Evolutionary conservation across 2,888 invertebrate species (phyloP), one percentile per base, ranked within the genome.

Genomic region (Diploptera punctata): DNA sequence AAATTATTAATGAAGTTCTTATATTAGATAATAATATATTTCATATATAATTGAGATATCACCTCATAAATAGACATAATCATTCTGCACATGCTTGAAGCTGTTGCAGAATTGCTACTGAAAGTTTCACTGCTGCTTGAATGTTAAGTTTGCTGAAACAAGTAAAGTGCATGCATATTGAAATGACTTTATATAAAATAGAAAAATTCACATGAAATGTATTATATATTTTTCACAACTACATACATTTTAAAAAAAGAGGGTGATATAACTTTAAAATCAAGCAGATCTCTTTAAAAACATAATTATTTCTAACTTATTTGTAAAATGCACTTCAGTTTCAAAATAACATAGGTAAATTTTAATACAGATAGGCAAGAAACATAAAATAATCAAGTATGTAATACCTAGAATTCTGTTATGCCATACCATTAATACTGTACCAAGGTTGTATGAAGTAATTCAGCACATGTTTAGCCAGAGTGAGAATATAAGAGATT

Each of bases 171-270:
- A 57, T 57, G 61, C 61, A 38, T 61, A 2, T 61, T 33, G 38
- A 61, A 38, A 26, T 65, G 18, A 65, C 65, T 65, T 38, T 65
- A 44, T 47, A 65, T 16, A 18, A 24, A 16, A 65, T 65, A 65
- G 18, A 65, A 9, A 26, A 65, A 26, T 65, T n/a, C 24, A 65
- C 65, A 65, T 47, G 44, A 65, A 65, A 65, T 65, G 29, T 65
- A 65, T 24, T 9, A 65, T 65, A 65, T 65, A 65, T 65, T 65
- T 62, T 65, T 65, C 65, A 44, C 65, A 65, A 13, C 47, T 65
- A 65, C 24, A 26, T 44, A 65, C 19, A 38, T 43, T 62, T 65
- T 47, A 65, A 65, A n/a, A n/a, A n/a, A 65, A 57, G 26, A 24
- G 57, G 57, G n/a, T n/a, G 57, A 57, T 16, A 29, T 57, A 31